Conservation (phyloP, 2,113 vertebrate genomes). For the Hoplias malabaricus region DNA sequence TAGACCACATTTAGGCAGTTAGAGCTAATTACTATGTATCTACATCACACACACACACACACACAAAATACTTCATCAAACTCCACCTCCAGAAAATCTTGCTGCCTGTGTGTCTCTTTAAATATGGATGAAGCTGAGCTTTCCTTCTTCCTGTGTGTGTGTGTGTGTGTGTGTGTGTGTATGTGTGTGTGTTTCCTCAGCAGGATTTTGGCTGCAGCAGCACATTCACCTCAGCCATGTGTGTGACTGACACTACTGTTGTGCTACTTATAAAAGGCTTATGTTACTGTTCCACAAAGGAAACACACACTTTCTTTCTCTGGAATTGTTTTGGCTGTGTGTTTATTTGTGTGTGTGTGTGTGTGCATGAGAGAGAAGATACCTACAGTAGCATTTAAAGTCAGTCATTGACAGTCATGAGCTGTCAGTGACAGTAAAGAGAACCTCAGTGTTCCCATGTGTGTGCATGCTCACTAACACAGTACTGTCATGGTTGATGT, state of each 20-base stretch:
- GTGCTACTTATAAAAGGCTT: conserved; percentile 8
- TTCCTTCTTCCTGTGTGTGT: not conserved
- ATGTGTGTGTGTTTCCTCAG: not conserved
- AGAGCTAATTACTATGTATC: not conserved
- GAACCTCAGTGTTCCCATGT: not conserved
- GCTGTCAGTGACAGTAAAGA: not conserved
- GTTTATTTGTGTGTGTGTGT: not conserved
- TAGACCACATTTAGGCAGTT: conserved; percentile 7
- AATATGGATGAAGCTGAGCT: not conserved
- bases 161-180: not conserved
- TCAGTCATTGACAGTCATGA: no score
- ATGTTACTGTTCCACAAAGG: conserved; percentile 22
- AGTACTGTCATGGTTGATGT: conserved; percentile 18
- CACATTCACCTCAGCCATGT: not conserved
- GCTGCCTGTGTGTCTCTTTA: not conserved
- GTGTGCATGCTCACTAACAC: conserved; percentile 1
- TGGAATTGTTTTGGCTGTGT: not conserved
- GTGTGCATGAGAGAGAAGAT: not conserved
- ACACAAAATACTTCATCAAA: not conserved
- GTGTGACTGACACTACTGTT: not conserved
- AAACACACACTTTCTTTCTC: conserved; percentile 24
- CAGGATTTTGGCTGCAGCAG: not conserved
- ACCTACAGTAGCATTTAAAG: conserved; percentile 15
- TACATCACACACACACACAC: not conserved
- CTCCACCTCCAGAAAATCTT: not conserved